Percentiles rank a stretch among this genome's conserved stretches.
Evolutionary conservation across 2,888 invertebrate genomes (phyloP).

Genomic region (Coronaproctus castanopsis): DNA sequence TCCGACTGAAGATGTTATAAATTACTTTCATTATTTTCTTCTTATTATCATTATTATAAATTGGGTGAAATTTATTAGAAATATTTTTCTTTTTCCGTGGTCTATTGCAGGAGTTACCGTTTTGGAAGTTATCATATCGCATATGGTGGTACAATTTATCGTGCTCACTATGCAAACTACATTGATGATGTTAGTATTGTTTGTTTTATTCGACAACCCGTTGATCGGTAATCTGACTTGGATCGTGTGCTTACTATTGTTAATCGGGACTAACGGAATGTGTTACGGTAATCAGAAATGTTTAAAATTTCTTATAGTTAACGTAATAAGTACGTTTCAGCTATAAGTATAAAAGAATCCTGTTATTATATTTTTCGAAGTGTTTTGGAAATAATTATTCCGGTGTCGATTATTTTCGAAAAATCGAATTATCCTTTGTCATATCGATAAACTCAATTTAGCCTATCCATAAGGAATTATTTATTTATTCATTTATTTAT

Average conservation of each 20-base stretch:
- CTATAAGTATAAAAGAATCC: no score
- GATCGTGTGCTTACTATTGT: constrained; percentile 18
- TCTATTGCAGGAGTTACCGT: constrained; percentile 20
- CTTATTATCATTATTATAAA: no score
- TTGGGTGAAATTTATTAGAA: no score
- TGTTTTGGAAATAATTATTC: no score
- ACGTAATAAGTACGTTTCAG: neutral
- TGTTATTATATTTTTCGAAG: no score
- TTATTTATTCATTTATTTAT: neutral
- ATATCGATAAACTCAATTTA: no score
- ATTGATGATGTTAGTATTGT: constrained; percentile 20
- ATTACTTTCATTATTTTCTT: no score
- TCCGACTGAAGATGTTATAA: no score
- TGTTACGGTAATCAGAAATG: constrained; percentile 20
- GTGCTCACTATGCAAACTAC: constrained; percentile 21
- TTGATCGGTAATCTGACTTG: constrained; percentile 19
- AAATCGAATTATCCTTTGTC: no score
- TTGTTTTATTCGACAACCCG: constrained; percentile 20
- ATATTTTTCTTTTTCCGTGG: neutral
- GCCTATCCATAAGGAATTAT: no score
- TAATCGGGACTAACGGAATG: constrained; percentile 21
- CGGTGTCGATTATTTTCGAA: no score
- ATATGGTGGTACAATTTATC: constrained; percentile 21
- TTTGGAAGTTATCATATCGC: constrained; percentile 21
- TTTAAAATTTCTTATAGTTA: neutral